Evolutionary conservation across 2,888 invertebrate genomes (phyloP).

Genomic region (Campopleginae sp.): DNA sequence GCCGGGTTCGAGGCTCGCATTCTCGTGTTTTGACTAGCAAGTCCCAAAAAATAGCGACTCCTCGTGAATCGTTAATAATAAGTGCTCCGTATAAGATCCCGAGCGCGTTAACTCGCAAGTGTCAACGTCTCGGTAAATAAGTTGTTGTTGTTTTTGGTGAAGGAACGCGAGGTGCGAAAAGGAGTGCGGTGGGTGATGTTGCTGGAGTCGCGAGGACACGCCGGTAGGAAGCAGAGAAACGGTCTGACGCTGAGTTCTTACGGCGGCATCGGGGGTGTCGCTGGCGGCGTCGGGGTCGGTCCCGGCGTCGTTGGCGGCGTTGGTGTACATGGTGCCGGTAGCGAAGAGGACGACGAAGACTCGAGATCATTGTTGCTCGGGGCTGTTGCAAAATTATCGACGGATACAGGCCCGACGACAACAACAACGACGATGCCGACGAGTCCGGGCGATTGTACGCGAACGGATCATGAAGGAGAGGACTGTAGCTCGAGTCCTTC

Average conservation of each 20-base stretch:
- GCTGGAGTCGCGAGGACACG: constrained; percentile 84
- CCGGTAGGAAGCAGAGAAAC: constrained; percentile 83
- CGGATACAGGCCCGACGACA: constrained; percentile 82
- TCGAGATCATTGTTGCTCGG: constrained; percentile 77
- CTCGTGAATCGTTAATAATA: neutral
- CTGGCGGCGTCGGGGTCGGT: constrained; percentile 82
- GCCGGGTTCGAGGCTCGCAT: constrained; percentile 35
- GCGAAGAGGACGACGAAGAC: constrained; percentile 89
- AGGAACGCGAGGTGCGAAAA: constrained; percentile 84
- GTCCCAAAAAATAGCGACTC: neutral
- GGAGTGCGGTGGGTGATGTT: constrained; percentile 80
- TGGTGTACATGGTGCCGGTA: constrained; percentile 83
- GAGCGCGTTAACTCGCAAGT: neutral
- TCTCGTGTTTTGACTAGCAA: constrained; percentile 47
- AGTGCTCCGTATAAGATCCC: constrained; percentile 33
- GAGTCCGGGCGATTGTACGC: constrained; percentile 82
- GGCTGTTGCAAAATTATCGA: constrained; percentile 84
- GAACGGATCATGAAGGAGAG: constrained; percentile 83
- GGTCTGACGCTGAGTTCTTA: constrained; percentile 83
- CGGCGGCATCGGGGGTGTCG: constrained; percentile 83
- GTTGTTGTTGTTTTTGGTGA: constrained; percentile 38
- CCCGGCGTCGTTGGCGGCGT: constrained; percentile 77
- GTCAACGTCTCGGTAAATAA: constrained; percentile 16
- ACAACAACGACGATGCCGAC: constrained; percentile 76
- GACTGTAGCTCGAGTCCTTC: constrained; percentile 88